A percentile compares a stretch with the other conserved stretches of the same genome.
These are phyloP conservation scores for Polypterus senegalus DNA, from an alignment of 2,113 vertebrate species.

Conservation along the genomic window DNA sequence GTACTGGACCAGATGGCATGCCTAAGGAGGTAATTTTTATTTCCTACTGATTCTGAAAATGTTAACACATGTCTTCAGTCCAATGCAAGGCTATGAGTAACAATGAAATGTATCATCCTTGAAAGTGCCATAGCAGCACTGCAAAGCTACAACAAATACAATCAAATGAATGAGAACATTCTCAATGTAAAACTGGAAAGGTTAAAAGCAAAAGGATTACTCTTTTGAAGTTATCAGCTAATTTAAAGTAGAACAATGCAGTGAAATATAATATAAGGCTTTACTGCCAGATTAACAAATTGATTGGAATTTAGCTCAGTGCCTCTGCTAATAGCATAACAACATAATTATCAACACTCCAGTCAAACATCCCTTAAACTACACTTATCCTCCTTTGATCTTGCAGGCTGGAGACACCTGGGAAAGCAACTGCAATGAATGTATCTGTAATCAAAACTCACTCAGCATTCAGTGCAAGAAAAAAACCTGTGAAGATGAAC, in stretches of 20 bases:
- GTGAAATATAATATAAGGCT: neutral
- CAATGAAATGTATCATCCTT: too few relatives aligned
- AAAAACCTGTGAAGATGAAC: conserved; percentile 15
- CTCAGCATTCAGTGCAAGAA: conserved; percentile 1
- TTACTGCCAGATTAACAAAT: neutral
- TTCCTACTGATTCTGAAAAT: neutral
- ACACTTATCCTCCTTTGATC: too few relatives aligned
- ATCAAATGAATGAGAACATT: too few relatives aligned
- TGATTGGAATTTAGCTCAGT: neutral
- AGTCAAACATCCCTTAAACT: too few relatives aligned
- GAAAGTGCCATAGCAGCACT: too few relatives aligned
- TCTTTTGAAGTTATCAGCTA: too few relatives aligned
- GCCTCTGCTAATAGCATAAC: too few relatives aligned
- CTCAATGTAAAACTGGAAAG: too few relatives aligned
- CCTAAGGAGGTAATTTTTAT: neutral
- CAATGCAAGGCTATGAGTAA: too few relatives aligned
- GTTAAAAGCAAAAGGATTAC: too few relatives aligned
- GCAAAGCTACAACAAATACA: too few relatives aligned
- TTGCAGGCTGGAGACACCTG: conserved; percentile 26
- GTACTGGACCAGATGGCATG: neutral
- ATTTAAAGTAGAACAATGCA: neutral
- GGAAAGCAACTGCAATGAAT: conserved; percentile 7
- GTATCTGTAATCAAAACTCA: conserved; percentile 5
- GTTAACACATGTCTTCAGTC: neutral
- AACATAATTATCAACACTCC: too few relatives aligned